phyloP scores from a whole-genome alignment of 2,797 vertebrate species.

The Melanogrammus aeglefinus region DNA sequence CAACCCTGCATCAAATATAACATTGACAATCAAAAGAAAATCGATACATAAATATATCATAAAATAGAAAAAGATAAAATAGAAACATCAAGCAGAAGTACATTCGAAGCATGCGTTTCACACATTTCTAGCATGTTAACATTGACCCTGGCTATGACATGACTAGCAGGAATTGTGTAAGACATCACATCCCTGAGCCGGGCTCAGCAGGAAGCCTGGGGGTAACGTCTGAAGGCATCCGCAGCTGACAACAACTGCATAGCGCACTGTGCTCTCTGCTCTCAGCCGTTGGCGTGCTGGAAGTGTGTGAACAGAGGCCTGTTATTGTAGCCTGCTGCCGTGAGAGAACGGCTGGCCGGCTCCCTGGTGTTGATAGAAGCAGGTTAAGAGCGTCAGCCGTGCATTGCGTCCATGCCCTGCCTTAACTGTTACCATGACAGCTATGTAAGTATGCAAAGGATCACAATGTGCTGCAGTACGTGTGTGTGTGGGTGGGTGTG shows the following conservation, averaged over 20 bases:
- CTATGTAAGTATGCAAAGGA: conserved; percentile 55
- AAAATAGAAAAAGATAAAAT: too few species aligned
- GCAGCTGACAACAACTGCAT: conserved; percentile 36
- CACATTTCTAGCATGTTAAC: too few species aligned
- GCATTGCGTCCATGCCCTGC: conserved; percentile 47
- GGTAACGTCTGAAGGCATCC: background rate
- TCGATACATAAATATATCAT: too few species aligned
- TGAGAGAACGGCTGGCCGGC: conserved; percentile 57
- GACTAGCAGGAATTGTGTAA: too few species aligned
- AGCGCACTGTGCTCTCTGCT: too few species aligned
- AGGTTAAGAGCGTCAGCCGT: conserved; percentile 53
- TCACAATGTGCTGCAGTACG: conserved; percentile 39
- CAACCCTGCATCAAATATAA: too few species aligned
- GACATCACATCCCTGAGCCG: too few species aligned
- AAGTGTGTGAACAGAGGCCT: conserved; percentile 41
- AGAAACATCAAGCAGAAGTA: too few species aligned
- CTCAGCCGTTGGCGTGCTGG: conserved; percentile 1
- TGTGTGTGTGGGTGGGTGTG: conserved; percentile 22
- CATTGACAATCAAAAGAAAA: too few species aligned
- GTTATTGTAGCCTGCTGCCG: conserved; percentile 55
- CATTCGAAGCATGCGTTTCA: too few species aligned
- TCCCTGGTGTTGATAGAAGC: conserved; percentile 60
- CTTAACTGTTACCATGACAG: conserved; percentile 60
- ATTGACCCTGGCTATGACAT: too few species aligned
- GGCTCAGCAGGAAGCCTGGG: too few species aligned